Evolutionary conservation across 2,113 vertebrate species (phyloP), one percentile per base, ranked within the genome.

Genomic region (Saccopteryx leptura): DNA sequence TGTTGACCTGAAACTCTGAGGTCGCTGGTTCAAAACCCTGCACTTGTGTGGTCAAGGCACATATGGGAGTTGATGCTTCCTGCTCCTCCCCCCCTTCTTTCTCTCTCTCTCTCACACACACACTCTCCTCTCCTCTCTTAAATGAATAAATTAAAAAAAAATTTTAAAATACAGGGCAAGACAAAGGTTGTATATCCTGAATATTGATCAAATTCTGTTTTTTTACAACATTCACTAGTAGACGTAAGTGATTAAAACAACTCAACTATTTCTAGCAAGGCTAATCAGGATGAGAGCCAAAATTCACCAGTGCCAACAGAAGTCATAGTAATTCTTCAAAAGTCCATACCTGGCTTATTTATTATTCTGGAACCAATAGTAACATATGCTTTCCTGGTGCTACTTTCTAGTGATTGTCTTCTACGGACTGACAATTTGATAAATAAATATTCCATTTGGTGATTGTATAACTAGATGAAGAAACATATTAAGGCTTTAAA

Each of bases 291-390:
- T 9, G 87, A 17, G 28, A 76, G 21, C 66, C 69, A 90, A 56
- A 90, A 92, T 85, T 87, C 46, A 58, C 6, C 26, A 61, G 21
- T 39, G 23, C 33, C 80, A 88, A 63, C 24, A 52, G 61, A 79
- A 88, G n/a, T 94, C 69, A 72, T 33, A 75, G 2, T 52, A 48
- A 85, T 58, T 95, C 69, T 83, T 95, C 56, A 58, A 80, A 72
- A 5, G 50, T 88, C 76, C 19, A 31, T 87, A 90, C 46, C 54
- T 95, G 66, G 66, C n/a, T 80, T 86, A 60, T 78, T 94, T 95
- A 86, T 89, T 91, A 66, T 90, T 61, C 63, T 76, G 95, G 58
- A 90, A 76, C 17, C 74, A 91, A 95, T 56, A 96, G 54, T 74
- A 87, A 66, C 50, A 33, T 19, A 24, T 61, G 26, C 69, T 93